Evolutionary conservation across 2,797 vertebrate species (phyloP).

Genomic region (Sciurus vulgaris): DNA sequence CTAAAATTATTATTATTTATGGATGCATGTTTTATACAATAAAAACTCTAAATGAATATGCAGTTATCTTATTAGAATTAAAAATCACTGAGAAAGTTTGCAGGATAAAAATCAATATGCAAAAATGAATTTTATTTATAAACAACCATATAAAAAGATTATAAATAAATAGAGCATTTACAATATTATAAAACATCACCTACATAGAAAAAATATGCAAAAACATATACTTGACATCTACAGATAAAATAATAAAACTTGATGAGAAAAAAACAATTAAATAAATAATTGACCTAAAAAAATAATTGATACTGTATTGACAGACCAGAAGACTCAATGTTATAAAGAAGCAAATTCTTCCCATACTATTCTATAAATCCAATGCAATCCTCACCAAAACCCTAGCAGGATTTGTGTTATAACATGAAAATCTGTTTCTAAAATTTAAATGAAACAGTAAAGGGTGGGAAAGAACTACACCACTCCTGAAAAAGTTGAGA

Average conservation of each 20-base stretch:
- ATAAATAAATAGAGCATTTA: constrained; percentile 18
- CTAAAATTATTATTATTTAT: neutral
- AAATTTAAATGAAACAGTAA: neutral
- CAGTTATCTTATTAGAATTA: neutral
- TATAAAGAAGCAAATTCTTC: neutral
- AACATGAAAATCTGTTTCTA: constrained; percentile 33
- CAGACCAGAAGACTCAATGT: neutral
- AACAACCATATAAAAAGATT: constrained; percentile 20
- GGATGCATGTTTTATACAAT: neutral
- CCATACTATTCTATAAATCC: neutral
- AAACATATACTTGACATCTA: neutral
- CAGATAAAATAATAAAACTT: neutral
- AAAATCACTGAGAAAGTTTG: neutral
- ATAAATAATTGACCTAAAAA: constrained; percentile 45
- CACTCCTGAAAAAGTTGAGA: neutral
- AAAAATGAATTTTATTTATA: constrained; percentile 60
- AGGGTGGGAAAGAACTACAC: neutral
- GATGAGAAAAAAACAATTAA: constrained; percentile 12
- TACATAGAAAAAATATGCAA: neutral
- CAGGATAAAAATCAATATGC: constrained; percentile 2
- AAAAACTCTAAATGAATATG: neutral
- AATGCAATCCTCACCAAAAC: neutral
- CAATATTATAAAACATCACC: constrained; percentile 44
- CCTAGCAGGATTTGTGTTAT: neutral
- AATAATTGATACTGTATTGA: neutral